Conservation (phyloP, 2,797 vertebrate species). For the Tauraco hartlaubi region DNA sequence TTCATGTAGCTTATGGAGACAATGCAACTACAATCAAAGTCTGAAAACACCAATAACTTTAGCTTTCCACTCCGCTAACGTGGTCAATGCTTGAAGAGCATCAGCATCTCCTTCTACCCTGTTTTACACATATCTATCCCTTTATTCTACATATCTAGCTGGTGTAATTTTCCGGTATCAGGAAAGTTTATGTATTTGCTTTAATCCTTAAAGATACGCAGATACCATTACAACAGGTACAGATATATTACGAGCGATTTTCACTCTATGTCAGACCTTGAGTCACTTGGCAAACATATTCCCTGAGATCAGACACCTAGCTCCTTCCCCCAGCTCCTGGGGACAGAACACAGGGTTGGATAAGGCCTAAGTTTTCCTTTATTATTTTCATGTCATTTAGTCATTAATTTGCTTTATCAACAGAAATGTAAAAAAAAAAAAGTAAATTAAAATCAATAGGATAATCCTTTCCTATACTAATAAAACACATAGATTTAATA, state of each 20-base stretch:
- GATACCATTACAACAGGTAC: neutral
- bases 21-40: rapidly evolving
- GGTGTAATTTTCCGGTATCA: neutral
- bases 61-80: neutral
- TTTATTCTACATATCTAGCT: neutral
- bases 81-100: neutral
- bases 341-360: neutral
- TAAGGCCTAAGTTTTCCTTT: neutral
- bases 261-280: neutral
- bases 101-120: neutral
- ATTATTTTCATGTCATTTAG: neutral
- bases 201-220: neutral
- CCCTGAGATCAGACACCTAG: neutral
- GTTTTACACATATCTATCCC: neutral
- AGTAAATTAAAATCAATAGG: too few species aligned
- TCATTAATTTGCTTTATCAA: neutral
- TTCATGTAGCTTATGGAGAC: neutral
- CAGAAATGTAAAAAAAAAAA: neutral
- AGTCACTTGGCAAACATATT: neutral
- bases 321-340: neutral
- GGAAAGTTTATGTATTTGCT: neutral
- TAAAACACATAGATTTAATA: neutral
- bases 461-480: neutral
- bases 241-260: neutral
- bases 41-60: neutral